These are phyloP conservation scores for Drosophila sulfurigaster DNA, from an alignment of 1,140 invertebrate genomes.

Conservation along the genomic window DNA sequence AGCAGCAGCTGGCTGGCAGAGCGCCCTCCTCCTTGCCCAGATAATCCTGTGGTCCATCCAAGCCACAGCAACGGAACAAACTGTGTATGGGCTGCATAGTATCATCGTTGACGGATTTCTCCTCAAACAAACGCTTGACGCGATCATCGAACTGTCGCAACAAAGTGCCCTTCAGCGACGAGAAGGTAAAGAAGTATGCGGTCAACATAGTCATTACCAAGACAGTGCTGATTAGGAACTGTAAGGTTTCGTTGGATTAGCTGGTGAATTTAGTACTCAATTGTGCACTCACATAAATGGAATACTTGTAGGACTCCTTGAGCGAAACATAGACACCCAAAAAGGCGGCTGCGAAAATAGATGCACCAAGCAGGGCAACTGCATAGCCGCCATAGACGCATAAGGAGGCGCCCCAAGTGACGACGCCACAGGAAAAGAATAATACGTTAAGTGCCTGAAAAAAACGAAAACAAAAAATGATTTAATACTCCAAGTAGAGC, in stretches of 20 bases:
- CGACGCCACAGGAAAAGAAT: constrained; percentile 77
- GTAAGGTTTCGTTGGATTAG: neutral
- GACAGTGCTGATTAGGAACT: constrained; percentile 54
- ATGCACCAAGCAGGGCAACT: constrained; percentile 46
- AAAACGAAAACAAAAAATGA: neutral
- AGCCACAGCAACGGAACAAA: constrained; percentile 73
- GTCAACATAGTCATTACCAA: constrained; percentile 51
- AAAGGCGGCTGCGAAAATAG: constrained; percentile 58
- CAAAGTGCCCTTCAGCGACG: constrained; percentile 56
- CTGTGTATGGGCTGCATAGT: constrained; percentile 72
- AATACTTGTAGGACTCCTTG: constrained; percentile 72
- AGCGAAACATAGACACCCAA: constrained; percentile 65
- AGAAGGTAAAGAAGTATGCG: constrained; percentile 66
- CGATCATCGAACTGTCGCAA: constrained; percentile 61
- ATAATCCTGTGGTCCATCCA: constrained; percentile 75
- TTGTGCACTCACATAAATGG: constrained; percentile 59
- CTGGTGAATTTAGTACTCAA: neutral
- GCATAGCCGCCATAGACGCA: constrained; percentile 65
- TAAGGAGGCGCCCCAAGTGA: constrained; percentile 66
- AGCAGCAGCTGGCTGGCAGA: constrained; percentile 75
- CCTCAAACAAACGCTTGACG: constrained; percentile 54
- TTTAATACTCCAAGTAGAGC: neutral
- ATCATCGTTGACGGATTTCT: constrained; percentile 48
- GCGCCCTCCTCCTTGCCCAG: constrained; percentile 53
- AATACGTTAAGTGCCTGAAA: constrained; percentile 63